These are phyloP conservation scores for Ciconia stormi DNA, from an alignment of 2,113 vertebrate genomes.

Conservation along the genomic window DNA sequence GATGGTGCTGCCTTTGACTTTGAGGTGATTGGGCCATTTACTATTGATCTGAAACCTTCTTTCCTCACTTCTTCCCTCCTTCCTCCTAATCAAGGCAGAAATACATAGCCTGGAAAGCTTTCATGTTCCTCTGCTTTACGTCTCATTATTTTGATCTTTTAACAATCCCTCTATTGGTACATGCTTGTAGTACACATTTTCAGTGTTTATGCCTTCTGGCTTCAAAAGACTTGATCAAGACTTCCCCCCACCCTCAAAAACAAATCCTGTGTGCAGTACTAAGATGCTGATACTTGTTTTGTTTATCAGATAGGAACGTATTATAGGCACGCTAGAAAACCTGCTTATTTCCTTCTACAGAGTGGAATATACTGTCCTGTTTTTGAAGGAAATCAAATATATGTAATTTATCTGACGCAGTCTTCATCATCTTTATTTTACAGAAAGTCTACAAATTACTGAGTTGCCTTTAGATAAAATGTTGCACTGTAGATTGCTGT, in stretches of 20 bases:
- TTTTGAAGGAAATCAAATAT: slow-evolving; percentile 43
- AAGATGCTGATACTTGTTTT: not conserved
- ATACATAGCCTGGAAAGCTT: slow-evolving; percentile 38
- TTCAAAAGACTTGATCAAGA: slow-evolving; percentile 26
- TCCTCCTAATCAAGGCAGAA: slow-evolving; percentile 58
- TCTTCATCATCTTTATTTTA: slow-evolving; percentile 57
- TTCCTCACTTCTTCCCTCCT: not conserved
- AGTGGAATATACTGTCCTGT: not conserved
- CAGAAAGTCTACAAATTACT: not conserved
- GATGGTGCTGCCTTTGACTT: slow-evolving; percentile 27
- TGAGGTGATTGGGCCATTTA: slow-evolving; percentile 18
- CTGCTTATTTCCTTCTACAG: not conserved
- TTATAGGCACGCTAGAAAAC: not conserved
- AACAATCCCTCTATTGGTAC: slow-evolving; percentile 38
- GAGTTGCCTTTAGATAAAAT: slow-evolving; percentile 57
- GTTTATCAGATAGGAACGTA: not conserved
- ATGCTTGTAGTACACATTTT: not conserved
- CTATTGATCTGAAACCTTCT: slow-evolving; percentile 51
- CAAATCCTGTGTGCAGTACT: not conserved
- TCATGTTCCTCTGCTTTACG: slow-evolving; percentile 56
- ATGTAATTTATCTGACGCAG: slow-evolving; percentile 8
- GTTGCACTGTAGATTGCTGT: slow-evolving; percentile 29
- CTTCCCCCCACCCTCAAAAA: not conserved
- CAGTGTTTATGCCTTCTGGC: slow-evolving; percentile 11
- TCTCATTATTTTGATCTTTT: slow-evolving; percentile 60